phyloP scores from a whole-genome alignment of 92 coral and sea anemone species.

The Epizoanthus scotinus region DNA sequence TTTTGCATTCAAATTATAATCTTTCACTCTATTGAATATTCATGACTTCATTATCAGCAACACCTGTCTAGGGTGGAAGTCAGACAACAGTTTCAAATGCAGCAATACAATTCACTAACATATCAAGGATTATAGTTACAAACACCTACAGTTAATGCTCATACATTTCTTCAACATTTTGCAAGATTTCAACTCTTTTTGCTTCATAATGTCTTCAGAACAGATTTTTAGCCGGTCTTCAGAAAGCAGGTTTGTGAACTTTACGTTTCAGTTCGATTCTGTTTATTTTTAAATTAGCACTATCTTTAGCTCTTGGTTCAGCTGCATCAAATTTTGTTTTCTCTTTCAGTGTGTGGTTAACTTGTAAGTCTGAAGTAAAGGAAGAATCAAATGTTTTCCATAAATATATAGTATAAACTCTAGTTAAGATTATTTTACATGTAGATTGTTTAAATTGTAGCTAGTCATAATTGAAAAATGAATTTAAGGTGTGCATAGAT shows the following conservation, averaged over 20 bases:
- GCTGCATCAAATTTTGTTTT: slow-evolving; percentile 14
- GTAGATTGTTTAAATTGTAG: too few species aligned
- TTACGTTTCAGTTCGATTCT: neutral
- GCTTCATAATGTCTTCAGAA: slow-evolving; percentile 25
- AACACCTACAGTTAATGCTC: neutral
- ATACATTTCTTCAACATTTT: neutral
- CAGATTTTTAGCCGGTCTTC: neutral
- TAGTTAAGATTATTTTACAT: too few species aligned
- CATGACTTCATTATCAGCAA: slow-evolving; percentile 2
- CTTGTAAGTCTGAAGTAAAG: neutral
- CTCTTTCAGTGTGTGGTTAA: slow-evolving; percentile 14
- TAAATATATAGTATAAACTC: neutral
- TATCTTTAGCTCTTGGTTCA: neutral
- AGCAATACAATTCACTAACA: neutral
- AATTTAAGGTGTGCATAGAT: too few species aligned
- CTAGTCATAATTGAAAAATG: too few species aligned
- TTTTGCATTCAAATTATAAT: slow-evolving; percentile 2
- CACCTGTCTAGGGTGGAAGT: slow-evolving; percentile 39
- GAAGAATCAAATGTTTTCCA: neutral
- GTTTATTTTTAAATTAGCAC: slow-evolving; percentile 13
- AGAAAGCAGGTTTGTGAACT: slow-evolving; percentile 15
- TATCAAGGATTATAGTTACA: slow-evolving; percentile 3
- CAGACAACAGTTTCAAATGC: slow-evolving; percentile 13
- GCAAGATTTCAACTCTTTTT: neutral
- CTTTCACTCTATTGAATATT: slow-evolving; percentile 23